phyloP scores from a whole-genome alignment of 2,797 vertebrate species.

The Sorex maritimensis region DNA sequence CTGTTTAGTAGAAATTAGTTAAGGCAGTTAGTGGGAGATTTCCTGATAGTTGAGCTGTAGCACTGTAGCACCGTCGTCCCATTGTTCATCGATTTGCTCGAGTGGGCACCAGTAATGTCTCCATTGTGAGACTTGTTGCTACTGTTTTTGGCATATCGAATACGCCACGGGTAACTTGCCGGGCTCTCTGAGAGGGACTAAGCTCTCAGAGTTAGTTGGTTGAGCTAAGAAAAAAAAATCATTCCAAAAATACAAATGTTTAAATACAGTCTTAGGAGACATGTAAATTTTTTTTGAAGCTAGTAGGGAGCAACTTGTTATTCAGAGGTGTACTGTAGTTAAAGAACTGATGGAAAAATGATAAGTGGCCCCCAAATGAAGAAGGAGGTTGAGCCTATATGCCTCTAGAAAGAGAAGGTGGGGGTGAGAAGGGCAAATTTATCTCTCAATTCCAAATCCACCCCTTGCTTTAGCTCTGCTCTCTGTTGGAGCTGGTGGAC shows the following conservation, averaged over 20 bases:
- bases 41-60: constrained; percentile 14
- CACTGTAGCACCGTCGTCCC: too few relatives aligned
- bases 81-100: too few relatives aligned
- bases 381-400: not conserved
- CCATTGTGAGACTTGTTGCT: too few relatives aligned
- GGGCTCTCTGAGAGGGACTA: too few relatives aligned
- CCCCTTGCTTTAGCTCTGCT: not conserved
- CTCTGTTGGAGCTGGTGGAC: not conserved
- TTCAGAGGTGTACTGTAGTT: not conserved
- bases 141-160: too few relatives aligned
- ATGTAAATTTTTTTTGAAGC: not conserved
- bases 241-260: not conserved
- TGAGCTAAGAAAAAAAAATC: not conserved
- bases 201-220: not conserved
- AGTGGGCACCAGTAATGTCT: too few relatives aligned
- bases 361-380: not conserved
- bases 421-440: not conserved
- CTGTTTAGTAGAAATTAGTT: not conserved
- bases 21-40: constrained; percentile 15
- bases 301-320: not conserved
- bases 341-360: not conserved
- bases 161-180: too few relatives aligned
- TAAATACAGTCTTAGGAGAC: not conserved
- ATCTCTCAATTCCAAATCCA: not conserved
- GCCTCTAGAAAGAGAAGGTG: not conserved